These are phyloP conservation scores for Diadromus collaris DNA, from an alignment of 2,888 invertebrate genomes.

Conservation along the genomic window DNA sequence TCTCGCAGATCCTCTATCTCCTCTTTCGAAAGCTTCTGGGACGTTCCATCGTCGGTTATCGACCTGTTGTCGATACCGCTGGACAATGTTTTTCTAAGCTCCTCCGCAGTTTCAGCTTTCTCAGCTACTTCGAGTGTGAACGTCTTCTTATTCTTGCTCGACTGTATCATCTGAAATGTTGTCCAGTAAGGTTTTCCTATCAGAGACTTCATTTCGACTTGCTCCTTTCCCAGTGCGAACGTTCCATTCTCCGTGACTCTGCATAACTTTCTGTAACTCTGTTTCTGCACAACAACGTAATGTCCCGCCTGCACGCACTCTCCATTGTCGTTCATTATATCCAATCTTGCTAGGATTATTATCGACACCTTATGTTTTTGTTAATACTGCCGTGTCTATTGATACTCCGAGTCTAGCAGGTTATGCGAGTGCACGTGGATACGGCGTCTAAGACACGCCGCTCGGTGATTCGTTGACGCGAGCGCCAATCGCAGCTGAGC, in stretches of 20 bases:
- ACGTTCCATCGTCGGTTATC: slow-evolving; percentile 89
- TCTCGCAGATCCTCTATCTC: slow-evolving; percentile 91
- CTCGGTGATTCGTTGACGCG: background rate
- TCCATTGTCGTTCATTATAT: slow-evolving; percentile 13
- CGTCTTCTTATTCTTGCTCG: slow-evolving; percentile 75
- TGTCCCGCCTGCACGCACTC: slow-evolving; percentile 84
- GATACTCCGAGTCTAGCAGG: background rate
- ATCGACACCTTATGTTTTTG: background rate
- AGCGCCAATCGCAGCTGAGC: slow-evolving; percentile 3
- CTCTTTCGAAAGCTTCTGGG: slow-evolving; percentile 91
- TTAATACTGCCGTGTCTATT: background rate
- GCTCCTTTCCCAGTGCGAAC: slow-evolving; percentile 86
- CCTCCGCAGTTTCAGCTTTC: slow-evolving; percentile 83
- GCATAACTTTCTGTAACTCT: slow-evolving; percentile 89
- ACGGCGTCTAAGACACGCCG: background rate
- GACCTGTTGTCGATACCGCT: slow-evolving; percentile 93
- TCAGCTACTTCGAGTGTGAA: slow-evolving; percentile 78
- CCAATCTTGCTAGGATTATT: background rate
- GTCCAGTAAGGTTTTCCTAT: slow-evolving; percentile 87
- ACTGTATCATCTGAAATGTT: slow-evolving; percentile 88
- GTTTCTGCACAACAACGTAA: slow-evolving; percentile 89
- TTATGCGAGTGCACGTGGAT: slow-evolving; percentile 27
- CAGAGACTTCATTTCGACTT: slow-evolving; percentile 85
- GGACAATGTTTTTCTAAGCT: slow-evolving; percentile 83
- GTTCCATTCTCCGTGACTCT: slow-evolving; percentile 85